Conservation (phyloP, 2,113 vertebrate species). For the Protobothrops flavoviridis region DNA sequence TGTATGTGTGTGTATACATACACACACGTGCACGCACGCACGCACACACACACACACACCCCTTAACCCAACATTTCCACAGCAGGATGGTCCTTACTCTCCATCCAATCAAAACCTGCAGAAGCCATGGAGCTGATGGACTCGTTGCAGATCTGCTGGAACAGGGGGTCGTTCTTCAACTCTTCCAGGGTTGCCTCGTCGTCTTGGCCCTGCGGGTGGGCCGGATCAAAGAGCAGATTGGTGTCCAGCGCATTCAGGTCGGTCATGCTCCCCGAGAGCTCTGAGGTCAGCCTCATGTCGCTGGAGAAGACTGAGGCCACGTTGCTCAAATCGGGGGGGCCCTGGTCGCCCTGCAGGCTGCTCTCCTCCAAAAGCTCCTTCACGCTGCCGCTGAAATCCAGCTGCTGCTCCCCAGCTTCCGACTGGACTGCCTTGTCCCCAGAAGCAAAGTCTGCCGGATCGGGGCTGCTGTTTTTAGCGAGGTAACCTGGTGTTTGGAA, state of each 20-base stretch:
- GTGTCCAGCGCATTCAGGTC: slow-evolving; percentile 95
- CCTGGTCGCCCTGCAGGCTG: slow-evolving; percentile 82
- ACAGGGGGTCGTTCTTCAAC: slow-evolving; percentile 90
- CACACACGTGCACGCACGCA: not conserved
- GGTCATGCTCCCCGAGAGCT: slow-evolving; percentile 93
- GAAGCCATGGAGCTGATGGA: slow-evolving; percentile 82
- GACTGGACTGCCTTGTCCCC: slow-evolving; percentile 86
- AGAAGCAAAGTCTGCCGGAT: slow-evolving; percentile 83
- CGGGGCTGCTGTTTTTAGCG: slow-evolving; percentile 83
- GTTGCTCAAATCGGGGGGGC: slow-evolving; percentile 79
- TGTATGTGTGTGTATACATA: not conserved
- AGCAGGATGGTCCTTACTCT: slow-evolving; percentile 96
- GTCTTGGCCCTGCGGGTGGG: slow-evolving; percentile 91
- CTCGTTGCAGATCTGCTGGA: slow-evolving; percentile 94
- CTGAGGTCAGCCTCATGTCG: slow-evolving; percentile 90
- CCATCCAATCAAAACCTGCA: slow-evolving; percentile 94
- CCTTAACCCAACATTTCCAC: slow-evolving; percentile 95
- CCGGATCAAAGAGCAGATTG: slow-evolving; percentile 95
- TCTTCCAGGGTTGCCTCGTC: slow-evolving; percentile 89
- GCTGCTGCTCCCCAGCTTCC: slow-evolving; percentile 76
- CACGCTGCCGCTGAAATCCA: slow-evolving; percentile 88
- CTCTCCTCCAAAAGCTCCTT: slow-evolving; percentile 86
- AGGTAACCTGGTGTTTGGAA: slow-evolving; percentile 89
- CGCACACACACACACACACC: not conserved
- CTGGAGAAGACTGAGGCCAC: slow-evolving; percentile 82